Conservation (phyloP, 2,888 invertebrate species). For the Polyommatus icarus region DNA sequence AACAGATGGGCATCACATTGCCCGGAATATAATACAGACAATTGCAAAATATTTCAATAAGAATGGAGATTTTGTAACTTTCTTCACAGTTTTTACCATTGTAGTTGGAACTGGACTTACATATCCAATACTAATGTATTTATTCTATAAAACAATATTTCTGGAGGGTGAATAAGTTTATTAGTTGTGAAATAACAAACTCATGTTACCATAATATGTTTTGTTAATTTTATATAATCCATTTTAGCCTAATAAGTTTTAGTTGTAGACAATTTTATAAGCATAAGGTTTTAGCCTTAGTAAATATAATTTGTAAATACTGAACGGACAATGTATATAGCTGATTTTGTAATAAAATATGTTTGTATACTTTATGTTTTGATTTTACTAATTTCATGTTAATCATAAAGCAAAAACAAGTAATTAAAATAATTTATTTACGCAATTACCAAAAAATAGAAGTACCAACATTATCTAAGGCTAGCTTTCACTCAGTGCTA, state of each 20-base stretch:
- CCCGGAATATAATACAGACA: constrained; percentile 83
- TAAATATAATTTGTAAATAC: constrained; percentile 28
- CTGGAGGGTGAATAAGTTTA: constrained; percentile 47
- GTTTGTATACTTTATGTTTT: constrained; percentile 16
- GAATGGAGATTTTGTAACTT: constrained; percentile 78
- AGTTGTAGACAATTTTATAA: constrained; percentile 12
- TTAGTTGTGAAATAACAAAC: not conserved
- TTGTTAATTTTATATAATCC: not conserved
- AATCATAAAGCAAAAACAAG: not conserved
- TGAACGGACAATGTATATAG: constrained; percentile 27
- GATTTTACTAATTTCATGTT: not conserved
- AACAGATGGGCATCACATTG: constrained; percentile 95
- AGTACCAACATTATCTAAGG: not conserved
- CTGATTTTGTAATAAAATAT: constrained; percentile 25
- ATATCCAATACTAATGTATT: constrained; percentile 80
- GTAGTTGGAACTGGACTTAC: constrained; percentile 87
- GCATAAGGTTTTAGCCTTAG: constrained; percentile 4
- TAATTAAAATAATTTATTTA: constrained; percentile 2
- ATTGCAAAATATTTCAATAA: constrained; percentile 81
- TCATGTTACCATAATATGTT: not conserved
- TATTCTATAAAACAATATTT: constrained; percentile 67
- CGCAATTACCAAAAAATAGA: not conserved
- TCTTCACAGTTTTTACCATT: constrained; percentile 83
- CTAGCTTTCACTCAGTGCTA: constrained; percentile 78
- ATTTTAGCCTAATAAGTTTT: not conserved